Evolutionary conservation across 2,797 vertebrate species (phyloP), one percentile per base, ranked within the genome.

Genomic region (Triplophysa bombifrons): DNA sequence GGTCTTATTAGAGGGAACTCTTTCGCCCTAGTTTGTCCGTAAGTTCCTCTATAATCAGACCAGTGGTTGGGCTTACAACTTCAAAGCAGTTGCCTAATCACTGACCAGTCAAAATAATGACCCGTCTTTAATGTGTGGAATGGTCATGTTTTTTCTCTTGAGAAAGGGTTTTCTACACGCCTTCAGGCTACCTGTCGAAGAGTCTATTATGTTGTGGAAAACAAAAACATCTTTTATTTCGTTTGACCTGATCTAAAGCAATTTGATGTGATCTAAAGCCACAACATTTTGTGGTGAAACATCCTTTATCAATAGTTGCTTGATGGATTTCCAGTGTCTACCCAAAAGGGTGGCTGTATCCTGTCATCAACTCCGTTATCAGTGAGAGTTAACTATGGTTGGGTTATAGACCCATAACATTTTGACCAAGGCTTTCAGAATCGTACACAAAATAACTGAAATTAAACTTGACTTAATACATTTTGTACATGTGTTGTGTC

Each of bases 41-140:
- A 82, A 85, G 65, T 74, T 75, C 76, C 64, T 77, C 89, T 90
- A n/a, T 88, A 86, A 89, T 93, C 87, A 85, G 5, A 72, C 84
- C 81, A 77, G 87, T 86, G 83, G 63, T 78, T 46, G 78, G 72
- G 76, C 78, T 81, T 76, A 76, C 53, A 60, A 60, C 84, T 87
- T 89, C 81, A 86, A 86, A 89, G 85, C 78, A 61, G 60, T 53
- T 58, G 67, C n/a, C 74, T 81, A 86, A 87, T 88, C 83, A 83
- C 74, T 86, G 72, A 84, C 83, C 79, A 82, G 84, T 85, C 83
- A 75, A 78, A 74, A 72, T 63, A 22, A 80, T 72, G 75, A 83
- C 76, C 80, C 78, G 76, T 64, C 48, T 74, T 80, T 84, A 78
- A 86, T 83, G 73, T 78, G 64, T 76, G 68, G 64, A 85, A 85